Percentiles rank a stretch among this genome's conserved stretches.
These are phyloP conservation scores for Cosmia pyralina DNA, from an alignment of 2,888 invertebrate genomes.

Conservation along the genomic window DNA sequence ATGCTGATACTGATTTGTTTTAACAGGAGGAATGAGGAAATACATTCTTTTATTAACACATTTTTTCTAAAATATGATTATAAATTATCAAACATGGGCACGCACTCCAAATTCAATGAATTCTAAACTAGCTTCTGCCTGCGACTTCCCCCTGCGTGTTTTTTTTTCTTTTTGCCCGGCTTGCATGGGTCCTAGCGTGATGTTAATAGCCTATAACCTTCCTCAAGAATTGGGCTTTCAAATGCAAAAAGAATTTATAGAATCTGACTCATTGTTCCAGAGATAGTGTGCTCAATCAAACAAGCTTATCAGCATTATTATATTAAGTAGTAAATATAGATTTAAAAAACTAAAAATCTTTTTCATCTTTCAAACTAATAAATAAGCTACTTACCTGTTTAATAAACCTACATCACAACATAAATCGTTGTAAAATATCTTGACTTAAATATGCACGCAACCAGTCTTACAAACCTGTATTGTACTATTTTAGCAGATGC, in stretches of 20 bases:
- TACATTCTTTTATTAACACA: not conserved
- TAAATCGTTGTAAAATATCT: constrained; percentile 25
- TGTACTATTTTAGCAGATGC: constrained; percentile 6
- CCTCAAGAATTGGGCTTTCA: too few relatives aligned
- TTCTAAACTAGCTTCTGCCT: not conserved
- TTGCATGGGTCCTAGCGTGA: too few relatives aligned
- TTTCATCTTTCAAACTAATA: not conserved
- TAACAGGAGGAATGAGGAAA: not conserved
- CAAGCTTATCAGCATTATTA: too few relatives aligned
- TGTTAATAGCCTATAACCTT: too few relatives aligned
- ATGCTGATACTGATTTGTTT: constrained; percentile 9
- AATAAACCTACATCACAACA: not conserved
- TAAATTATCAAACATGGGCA: not conserved
- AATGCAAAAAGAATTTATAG: too few relatives aligned
- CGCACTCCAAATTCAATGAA: not conserved
- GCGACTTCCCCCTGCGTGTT: too few relatives aligned
- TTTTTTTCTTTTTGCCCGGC: too few relatives aligned
- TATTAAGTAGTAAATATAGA: too few relatives aligned
- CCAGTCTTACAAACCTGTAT: constrained; percentile 42
- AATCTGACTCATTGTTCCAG: too few relatives aligned
- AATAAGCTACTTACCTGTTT: not conserved
- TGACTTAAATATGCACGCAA: constrained; percentile 20
- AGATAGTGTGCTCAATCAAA: too few relatives aligned
- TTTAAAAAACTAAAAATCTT: not conserved
- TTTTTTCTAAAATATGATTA: not conserved